A percentile compares a stretch with the other conserved stretches of the same genome.
These are phyloP conservation scores for Gymnosoma rotundatum DNA, from an alignment of 2,888 invertebrate genomes.

Conservation along the genomic window DNA sequence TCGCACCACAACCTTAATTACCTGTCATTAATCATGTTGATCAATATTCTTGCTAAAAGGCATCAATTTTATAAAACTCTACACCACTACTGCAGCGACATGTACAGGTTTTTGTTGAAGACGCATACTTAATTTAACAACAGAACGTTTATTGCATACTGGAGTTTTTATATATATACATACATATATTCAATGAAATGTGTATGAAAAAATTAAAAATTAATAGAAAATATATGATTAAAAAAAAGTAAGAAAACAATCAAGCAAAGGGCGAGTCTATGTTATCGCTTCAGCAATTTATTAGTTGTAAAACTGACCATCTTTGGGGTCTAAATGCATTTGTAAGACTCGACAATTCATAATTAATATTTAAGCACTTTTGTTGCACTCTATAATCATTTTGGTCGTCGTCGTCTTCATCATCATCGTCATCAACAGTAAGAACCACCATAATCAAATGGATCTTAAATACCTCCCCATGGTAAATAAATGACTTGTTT, in stretches of 20 bases:
- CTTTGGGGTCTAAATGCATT: conserved; percentile 49
- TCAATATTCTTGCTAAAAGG: conserved; percentile 70
- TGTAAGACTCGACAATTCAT: conserved; percentile 70
- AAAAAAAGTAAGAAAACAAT: conserved; percentile 1
- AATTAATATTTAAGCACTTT: conserved; percentile 79
- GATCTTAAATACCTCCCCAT: conserved; percentile 44
- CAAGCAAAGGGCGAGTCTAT: conserved; percentile 56
- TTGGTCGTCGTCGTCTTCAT: conserved; percentile 42
- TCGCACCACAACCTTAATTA: conserved; percentile 69
- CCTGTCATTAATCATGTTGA: conserved; percentile 72
- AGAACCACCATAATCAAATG: conserved; percentile 18
- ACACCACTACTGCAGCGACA: not conserved
- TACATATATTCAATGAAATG: not conserved
- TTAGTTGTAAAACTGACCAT: conserved; percentile 51
- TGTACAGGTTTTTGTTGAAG: not conserved
- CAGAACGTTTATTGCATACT: conserved; percentile 5
- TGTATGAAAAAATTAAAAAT: conserved; percentile 16
- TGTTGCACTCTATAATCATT: conserved; percentile 67
- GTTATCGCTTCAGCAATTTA: conserved; percentile 67
- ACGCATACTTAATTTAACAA: conserved; percentile 41
- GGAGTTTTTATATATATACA: no score
- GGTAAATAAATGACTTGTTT: conserved; percentile 62
- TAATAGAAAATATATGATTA: conserved; percentile 24
- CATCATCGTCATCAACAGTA: conserved; percentile 42
- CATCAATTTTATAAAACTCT: conserved; percentile 66